A percentile compares a stretch with the other conserved stretches of the same genome.
phyloP scores from a whole-genome alignment of 2,888 invertebrate species.

The Mimachlamys varia region DNA sequence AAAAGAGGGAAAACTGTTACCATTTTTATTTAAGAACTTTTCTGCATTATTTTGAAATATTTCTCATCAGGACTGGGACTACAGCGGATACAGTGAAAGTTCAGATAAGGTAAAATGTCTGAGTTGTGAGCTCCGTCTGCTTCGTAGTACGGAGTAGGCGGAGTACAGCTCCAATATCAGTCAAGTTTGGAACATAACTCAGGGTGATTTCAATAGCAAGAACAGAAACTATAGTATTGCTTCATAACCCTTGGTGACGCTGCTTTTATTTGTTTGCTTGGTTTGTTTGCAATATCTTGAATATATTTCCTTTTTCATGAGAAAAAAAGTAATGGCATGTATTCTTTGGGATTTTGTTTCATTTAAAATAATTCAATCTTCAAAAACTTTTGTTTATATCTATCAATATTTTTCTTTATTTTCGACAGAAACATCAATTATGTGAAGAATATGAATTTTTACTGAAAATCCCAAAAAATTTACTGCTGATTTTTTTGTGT shows the following conservation, averaged over 20 bases:
- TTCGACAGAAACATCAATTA: background rate
- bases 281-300: background rate
- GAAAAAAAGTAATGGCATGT: background rate
- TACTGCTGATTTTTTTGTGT: background rate
- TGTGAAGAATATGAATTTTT: background rate
- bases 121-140: background rate
- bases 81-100: constrained; percentile 18
- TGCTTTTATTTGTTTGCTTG: constrained; percentile 29
- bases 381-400: background rate
- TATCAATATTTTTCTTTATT: too few relatives aligned
- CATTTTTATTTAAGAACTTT: background rate
- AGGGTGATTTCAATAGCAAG: background rate
- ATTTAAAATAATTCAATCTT: background rate
- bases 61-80: constrained; percentile 31
- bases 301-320: background rate
- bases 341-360: background rate
- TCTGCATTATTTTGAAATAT: constrained; percentile 27
- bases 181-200: constrained; percentile 20
- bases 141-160: too few relatives aligned
- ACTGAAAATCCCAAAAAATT: background rate
- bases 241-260: constrained; percentile 12
- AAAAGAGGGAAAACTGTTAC: background rate
- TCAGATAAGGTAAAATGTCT: constrained; percentile 16
- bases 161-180: background rate
- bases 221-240: background rate